Conservation (phyloP, 2,113 vertebrate genomes). For the Limanda limanda region DNA sequence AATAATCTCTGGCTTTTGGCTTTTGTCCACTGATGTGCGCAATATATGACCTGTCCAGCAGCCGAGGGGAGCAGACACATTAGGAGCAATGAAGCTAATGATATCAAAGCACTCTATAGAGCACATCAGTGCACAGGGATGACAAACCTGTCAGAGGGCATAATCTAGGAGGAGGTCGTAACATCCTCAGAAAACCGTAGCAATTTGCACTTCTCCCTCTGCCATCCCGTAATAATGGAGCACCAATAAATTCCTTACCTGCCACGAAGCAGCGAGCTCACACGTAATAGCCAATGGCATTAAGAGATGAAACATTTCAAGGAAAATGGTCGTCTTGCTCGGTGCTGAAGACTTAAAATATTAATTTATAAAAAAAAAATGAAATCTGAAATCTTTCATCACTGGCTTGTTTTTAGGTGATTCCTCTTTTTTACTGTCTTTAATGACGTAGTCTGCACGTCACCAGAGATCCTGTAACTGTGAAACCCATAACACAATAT, state of each 20-base stretch:
- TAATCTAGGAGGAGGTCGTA: slow-evolving; percentile 95
- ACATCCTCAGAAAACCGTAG: slow-evolving; percentile 92
- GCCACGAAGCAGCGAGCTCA: slow-evolving; percentile 86
- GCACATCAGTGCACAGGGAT: slow-evolving; percentile 91
- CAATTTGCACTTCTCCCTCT: slow-evolving; percentile 88
- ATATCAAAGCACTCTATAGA: slow-evolving; percentile 97
- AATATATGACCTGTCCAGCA: slow-evolving; percentile 90
- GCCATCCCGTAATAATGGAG: slow-evolving; percentile 95
- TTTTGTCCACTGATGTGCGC: slow-evolving; percentile 76
- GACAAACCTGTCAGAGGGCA: slow-evolving; percentile 95
- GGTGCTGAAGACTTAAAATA: slow-evolving; percentile 88
- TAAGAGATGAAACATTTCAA: slow-evolving; percentile 95
- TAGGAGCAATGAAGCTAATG: slow-evolving; percentile 98
- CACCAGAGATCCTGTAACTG: not conserved
- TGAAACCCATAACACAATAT: not conserved
- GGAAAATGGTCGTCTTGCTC: slow-evolving; percentile 90
- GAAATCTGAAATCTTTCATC: slow-evolving; percentile 91
- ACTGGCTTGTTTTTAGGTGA: slow-evolving; percentile 91
- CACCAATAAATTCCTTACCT: slow-evolving; percentile 92
- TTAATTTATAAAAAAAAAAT: slow-evolving; percentile 73
- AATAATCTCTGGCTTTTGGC: slow-evolving; percentile 64
- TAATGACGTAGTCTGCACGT: not conserved
- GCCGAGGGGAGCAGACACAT: slow-evolving; percentile 91
- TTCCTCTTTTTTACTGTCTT: not conserved
- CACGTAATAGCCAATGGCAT: slow-evolving; percentile 83